phyloP scores from a whole-genome alignment of 1,140 invertebrate genomes.

The Vollenhovia emeryi region DNA sequence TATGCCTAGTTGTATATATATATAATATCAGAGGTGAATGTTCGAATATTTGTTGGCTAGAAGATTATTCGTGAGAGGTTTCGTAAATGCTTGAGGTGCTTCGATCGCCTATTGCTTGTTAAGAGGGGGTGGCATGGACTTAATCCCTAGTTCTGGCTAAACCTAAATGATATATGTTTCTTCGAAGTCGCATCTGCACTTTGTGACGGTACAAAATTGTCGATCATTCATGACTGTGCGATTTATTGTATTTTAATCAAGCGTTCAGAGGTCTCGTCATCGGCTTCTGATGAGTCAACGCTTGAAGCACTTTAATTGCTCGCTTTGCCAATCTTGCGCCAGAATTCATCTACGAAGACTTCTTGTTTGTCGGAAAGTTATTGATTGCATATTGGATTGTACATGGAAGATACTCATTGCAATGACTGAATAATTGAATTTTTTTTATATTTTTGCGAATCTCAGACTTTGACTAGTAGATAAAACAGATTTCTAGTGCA shows the following conservation, averaged over 20 bases:
- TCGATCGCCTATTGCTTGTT: slow-evolving; percentile 79
- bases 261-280: not conserved
- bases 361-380: not conserved
- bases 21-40: slow-evolving; percentile 32
- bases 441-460: slow-evolving; percentile 8
- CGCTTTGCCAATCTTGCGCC: not conserved
- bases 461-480: not conserved
- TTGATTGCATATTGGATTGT: not conserved
- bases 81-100: slow-evolving; percentile 80
- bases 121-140: slow-evolving; percentile 69
- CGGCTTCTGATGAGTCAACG: not conserved
- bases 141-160: slow-evolving; percentile 76
- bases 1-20: slow-evolving; percentile 41
- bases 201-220: not conserved
- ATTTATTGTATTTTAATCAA: not conserved
- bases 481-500: slow-evolving; percentile 47
- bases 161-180: slow-evolving; percentile 72
- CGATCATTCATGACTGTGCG: not conserved
- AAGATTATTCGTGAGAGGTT: slow-evolving; percentile 77
- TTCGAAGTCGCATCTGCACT: slow-evolving; percentile 72
- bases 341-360: not conserved
- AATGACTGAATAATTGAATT: not conserved
- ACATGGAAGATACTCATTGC: not conserved
- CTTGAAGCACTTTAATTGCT: not conserved
- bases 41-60: slow-evolving; percentile 69